Percentiles rank a stretch among this genome's conserved stretches.
Conservation (phyloP, 2,888 invertebrate species). For the Sceliomorpha sp. region DNA sequence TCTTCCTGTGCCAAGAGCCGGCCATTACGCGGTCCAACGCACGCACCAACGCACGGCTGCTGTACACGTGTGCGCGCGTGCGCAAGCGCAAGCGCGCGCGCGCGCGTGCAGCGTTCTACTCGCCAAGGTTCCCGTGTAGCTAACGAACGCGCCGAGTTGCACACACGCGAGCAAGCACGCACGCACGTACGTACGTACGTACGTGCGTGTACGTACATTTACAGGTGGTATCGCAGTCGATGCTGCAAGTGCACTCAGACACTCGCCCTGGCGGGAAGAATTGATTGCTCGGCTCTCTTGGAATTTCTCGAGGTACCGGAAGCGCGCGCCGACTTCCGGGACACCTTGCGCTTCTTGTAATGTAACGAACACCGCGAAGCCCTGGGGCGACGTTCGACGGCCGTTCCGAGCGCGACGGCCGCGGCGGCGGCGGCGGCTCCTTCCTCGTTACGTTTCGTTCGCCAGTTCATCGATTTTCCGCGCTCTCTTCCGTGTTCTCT, state of each 20-base stretch:
- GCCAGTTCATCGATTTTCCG: constrained; percentile 22
- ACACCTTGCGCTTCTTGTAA: constrained; percentile 53
- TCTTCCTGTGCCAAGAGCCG: constrained; percentile 69
- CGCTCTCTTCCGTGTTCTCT: constrained; percentile 35
- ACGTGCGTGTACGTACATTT: constrained; percentile 11
- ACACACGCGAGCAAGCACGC: constrained; percentile 18
- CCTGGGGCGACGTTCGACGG: constrained; percentile 57
- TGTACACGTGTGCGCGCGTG: too few relatives aligned
- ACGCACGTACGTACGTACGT: constrained; percentile 4
- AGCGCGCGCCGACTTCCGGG: constrained; percentile 51
- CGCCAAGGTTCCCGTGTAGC: constrained; percentile 33
- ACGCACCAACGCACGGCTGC: constrained; percentile 29
- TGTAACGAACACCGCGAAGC: constrained; percentile 43
- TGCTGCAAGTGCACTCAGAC: too few relatives aligned
- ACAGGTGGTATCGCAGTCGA: too few relatives aligned
- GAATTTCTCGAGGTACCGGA: constrained; percentile 54
- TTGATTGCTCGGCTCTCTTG: constrained; percentile 41
- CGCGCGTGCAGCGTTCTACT: constrained; percentile 7
- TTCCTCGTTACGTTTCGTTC: constrained; percentile 23
- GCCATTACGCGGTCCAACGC: constrained; percentile 65
- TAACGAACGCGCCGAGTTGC: constrained; percentile 37
- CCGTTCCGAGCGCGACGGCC: too few relatives aligned
- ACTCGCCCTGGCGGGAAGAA: constrained; percentile 16
- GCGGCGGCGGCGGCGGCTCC: too few relatives aligned
- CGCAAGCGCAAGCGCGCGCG: constrained; percentile 15